These are phyloP conservation scores for Galagoides demidoff DNA, from an alignment of 2,797 vertebrate species.

Conservation along the genomic window DNA sequence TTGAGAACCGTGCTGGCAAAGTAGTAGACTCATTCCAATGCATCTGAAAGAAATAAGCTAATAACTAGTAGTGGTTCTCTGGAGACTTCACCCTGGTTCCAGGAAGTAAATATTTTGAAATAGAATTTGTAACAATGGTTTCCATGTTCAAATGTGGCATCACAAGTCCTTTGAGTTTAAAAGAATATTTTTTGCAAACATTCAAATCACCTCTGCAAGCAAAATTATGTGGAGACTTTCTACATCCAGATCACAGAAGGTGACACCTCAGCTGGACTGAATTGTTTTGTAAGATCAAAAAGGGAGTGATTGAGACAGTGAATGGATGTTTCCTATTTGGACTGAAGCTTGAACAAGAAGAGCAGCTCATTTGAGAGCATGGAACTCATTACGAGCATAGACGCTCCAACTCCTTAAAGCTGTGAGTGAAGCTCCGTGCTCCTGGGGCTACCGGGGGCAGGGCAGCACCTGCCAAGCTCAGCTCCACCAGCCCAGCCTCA, in stretches of 20 bases:
- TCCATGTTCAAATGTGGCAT: conserved; percentile 67
- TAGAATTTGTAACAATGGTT: conserved; percentile 68
- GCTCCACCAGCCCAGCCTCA: neutral
- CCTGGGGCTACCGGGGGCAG: neutral
- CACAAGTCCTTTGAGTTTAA: conserved; percentile 19
- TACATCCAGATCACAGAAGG: neutral
- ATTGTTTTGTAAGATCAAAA: conserved; percentile 22
- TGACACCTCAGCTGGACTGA: neutral
- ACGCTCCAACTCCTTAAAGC: neutral
- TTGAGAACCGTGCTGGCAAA: conserved; percentile 55
- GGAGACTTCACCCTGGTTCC: conserved; percentile 64
- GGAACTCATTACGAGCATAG: neutral
- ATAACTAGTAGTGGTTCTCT: conserved; percentile 55
- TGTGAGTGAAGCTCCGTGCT: neutral
- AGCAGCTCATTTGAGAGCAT: neutral
- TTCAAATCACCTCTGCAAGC: conserved; percentile 43
- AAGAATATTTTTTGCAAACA: conserved; percentile 6
- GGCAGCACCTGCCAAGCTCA: neutral
- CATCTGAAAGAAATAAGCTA: conserved; percentile 66
- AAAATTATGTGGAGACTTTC: conserved; percentile 32
- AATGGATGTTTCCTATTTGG: neutral
- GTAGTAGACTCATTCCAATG: conserved; percentile 26
- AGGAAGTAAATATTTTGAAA: conserved; percentile 79
- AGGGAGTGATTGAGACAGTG: neutral
- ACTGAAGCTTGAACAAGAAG: neutral